Percentiles rank a stretch among this genome's conserved stretches.
These are phyloP conservation scores for Muntiacus reevesi DNA, from an alignment of 2,113 vertebrate species.

Conservation along the genomic window DNA sequence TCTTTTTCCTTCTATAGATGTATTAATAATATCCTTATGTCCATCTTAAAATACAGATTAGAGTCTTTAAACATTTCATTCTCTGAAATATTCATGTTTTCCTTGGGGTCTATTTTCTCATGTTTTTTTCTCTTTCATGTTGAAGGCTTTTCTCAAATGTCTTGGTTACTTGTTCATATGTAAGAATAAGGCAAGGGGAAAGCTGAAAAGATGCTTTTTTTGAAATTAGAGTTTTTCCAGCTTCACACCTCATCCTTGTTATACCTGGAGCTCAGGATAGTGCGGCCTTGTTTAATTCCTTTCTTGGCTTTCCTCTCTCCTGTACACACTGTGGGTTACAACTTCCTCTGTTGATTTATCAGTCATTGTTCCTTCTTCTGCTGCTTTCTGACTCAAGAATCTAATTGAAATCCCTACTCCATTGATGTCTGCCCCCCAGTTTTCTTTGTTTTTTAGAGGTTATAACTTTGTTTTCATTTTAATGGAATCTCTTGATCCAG, in stretches of 20 bases:
- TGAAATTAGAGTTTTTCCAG: neutral
- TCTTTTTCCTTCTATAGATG: neutral
- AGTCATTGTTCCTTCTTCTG: neutral
- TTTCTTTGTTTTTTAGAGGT: neutral
- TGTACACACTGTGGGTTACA: neutral
- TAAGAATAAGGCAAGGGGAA: neutral
- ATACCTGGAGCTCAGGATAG: neutral
- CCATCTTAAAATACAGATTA: conserved; percentile 3
- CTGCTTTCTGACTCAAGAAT: conserved; percentile 6
- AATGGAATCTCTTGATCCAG: neutral
- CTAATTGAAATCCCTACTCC: neutral
- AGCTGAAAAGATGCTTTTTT: neutral
- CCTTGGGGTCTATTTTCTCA: neutral
- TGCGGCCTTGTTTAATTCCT: neutral
- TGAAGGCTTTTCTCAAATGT: neutral
- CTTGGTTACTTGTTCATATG: neutral
- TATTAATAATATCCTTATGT: neutral
- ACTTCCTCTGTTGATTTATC: neutral
- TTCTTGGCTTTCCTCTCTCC: neutral
- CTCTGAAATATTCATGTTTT: neutral
- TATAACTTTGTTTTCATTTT: conserved; percentile 15
- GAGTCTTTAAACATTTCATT: neutral
- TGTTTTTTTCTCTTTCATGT: neutral
- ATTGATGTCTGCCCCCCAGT: neutral
- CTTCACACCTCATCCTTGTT: neutral